A percentile compares a stretch with the other conserved stretches of the same genome.
phyloP scores from a whole-genome alignment of 2,113 vertebrate genomes.

The Egretta garzetta region DNA sequence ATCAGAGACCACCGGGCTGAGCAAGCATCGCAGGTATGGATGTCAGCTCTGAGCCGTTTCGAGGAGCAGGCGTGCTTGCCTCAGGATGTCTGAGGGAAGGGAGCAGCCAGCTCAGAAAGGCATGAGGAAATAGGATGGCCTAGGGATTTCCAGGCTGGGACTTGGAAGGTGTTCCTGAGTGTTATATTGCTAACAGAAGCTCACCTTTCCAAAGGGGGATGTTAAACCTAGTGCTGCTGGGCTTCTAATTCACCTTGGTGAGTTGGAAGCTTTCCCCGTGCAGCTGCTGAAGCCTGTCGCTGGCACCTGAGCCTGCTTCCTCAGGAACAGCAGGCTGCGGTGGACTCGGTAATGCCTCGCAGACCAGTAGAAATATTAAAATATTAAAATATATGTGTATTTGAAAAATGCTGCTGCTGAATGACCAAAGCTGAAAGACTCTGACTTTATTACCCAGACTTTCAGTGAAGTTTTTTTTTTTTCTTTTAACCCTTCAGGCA shows the following conservation, averaged over 20 bases:
- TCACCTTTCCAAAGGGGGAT: background rate
- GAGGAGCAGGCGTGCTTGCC: background rate
- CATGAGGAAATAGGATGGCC: background rate
- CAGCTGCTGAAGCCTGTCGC: background rate
- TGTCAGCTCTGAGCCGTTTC: background rate
- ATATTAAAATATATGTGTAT: conserved; percentile 6
- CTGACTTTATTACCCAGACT: background rate
- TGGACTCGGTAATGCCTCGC: background rate
- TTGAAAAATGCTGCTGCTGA: background rate
- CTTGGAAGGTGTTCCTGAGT: background rate
- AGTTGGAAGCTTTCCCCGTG: background rate
- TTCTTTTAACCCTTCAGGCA: conserved; percentile 27
- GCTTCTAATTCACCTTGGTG: background rate
- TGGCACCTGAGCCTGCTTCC: background rate
- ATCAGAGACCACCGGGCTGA: background rate
- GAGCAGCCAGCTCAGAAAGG: background rate
- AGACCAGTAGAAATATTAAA: background rate
- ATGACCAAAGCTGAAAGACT: background rate
- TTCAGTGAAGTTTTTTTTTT: background rate
- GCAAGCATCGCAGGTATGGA: background rate
- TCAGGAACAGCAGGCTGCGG: background rate
- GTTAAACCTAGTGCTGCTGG: background rate
- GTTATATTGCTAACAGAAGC: background rate
- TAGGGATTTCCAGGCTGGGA: background rate
- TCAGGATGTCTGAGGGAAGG: background rate